Evolutionary conservation across 2,113 vertebrate species (phyloP).

Genomic region (Panthera tigris): DNA sequence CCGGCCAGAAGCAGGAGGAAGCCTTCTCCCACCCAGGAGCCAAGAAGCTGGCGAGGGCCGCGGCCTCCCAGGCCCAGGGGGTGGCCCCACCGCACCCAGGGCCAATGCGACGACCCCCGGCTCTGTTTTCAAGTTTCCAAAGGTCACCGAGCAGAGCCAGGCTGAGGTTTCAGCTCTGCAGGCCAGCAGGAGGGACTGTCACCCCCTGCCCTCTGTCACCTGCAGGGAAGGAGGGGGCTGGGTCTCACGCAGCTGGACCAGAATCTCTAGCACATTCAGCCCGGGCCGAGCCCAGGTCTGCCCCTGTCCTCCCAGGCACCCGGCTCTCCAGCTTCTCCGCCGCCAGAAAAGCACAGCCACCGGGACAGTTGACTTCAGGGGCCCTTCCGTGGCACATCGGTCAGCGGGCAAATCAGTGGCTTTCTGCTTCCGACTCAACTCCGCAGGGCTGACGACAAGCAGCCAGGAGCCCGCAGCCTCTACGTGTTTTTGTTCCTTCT

Average conservation of each 20-base stretch:
- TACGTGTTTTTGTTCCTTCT: neutral
- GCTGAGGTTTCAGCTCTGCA: neutral
- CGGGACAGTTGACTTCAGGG: fast-evolving
- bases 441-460: fast-evolving
- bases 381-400: fast-evolving
- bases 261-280: neutral
- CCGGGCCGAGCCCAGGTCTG: neutral
- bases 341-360: neutral
- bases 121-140: neutral
- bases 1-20: no score
- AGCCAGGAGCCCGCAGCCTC: neutral
- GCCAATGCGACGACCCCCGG: neutral
- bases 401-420: neutral
- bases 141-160: neutral
- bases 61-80: fast-evolving
- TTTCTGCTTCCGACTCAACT: neutral
- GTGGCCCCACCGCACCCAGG: neutral
- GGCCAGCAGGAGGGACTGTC: neutral
- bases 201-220: neutral
- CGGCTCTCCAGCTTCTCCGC: neutral
- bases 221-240: neutral
- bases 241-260: neutral
- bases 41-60: fast-evolving
- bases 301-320: neutral
- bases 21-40: neutral